phyloP scores from a whole-genome alignment of 2,797 vertebrate genomes.

The Enteromius fasciolatus region DNA sequence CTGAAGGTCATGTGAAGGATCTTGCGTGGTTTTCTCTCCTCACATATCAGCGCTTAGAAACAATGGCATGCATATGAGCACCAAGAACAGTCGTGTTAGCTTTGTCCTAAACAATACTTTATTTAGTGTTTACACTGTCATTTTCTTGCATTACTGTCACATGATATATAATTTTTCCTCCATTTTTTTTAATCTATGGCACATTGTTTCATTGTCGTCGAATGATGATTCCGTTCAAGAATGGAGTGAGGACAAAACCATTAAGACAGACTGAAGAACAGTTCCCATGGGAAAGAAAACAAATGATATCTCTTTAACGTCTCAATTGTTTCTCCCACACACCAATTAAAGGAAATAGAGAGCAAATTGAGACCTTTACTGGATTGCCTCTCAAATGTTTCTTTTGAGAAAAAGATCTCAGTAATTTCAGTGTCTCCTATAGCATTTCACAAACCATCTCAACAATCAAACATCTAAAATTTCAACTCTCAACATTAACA shows the following conservation, averaged over 20 bases:
- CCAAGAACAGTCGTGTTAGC: not conserved
- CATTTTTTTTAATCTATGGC: not conserved
- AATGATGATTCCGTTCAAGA: not conserved
- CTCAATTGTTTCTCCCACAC: slow-evolving; percentile 18
- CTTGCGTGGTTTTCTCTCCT: slow-evolving; percentile 36
- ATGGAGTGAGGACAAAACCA: slow-evolving; percentile 4
- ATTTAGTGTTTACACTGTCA: not conserved
- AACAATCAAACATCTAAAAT: slow-evolving; percentile 4
- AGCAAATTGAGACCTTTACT: not conserved
- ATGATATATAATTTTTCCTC: not conserved
- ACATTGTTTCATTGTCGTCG: not conserved
- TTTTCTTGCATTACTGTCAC: not conserved
- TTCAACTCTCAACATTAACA: not conserved
- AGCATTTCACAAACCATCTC: not conserved
- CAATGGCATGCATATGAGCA: slow-evolving; percentile 28
- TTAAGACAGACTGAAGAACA: not conserved
- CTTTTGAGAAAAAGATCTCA: not conserved
- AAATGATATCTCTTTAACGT: slow-evolving; percentile 15
- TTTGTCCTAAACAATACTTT: not conserved
- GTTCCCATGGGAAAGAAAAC: slow-evolving; percentile 30
- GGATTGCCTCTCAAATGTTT: not conserved
- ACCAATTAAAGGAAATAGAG: slow-evolving; percentile 17
- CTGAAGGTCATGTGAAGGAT: slow-evolving; percentile 55
- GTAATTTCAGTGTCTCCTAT: not conserved
- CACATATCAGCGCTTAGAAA: slow-evolving; percentile 43